These are phyloP conservation scores for Sarcophaga rosellei DNA, from an alignment of 2,888 invertebrate species.

Conservation along the genomic window DNA sequence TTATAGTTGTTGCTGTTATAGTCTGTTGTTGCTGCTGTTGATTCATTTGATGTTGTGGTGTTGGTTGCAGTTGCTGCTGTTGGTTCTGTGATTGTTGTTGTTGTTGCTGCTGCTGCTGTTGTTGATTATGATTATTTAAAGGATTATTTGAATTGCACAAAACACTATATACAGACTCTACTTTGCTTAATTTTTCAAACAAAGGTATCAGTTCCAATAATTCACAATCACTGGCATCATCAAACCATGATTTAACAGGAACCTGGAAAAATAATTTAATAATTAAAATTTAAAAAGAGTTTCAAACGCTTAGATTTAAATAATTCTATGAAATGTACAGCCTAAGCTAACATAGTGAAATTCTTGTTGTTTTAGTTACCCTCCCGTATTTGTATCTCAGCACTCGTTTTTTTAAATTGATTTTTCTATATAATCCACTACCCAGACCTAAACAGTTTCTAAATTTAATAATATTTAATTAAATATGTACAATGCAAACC, in stretches of 20 bases:
- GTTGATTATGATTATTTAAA: constrained; percentile 79
- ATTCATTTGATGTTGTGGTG: constrained; percentile 71
- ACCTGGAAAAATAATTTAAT: constrained; percentile 84
- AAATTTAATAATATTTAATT: no score
- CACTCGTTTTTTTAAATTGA: no score
- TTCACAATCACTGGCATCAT: constrained; percentile 98
- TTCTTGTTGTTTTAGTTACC: no score
- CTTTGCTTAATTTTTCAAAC: constrained; percentile 97
- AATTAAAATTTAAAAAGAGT: not conserved
- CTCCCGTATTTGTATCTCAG: no score
- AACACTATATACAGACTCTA: constrained; percentile 98
- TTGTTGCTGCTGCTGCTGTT: constrained; percentile 73
- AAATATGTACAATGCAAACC: no score
- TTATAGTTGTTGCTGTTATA: constrained; percentile 77
- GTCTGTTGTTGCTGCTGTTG: constrained; percentile 78
- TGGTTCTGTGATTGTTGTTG: constrained; percentile 74
- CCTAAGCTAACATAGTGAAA: no score
- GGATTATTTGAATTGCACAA: constrained; percentile 95
- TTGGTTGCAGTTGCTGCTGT: constrained; percentile 72
- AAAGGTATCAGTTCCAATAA: constrained; percentile 98
- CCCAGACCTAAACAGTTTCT: no score
- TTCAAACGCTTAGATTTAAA: not conserved
- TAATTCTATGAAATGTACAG: no score
- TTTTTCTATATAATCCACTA: no score
- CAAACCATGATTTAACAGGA: constrained; percentile 99